Evolutionary conservation across 2,888 invertebrate species (phyloP), one percentile per base, ranked within the genome.

Genomic region (Dicyrtoma fusca): DNA sequence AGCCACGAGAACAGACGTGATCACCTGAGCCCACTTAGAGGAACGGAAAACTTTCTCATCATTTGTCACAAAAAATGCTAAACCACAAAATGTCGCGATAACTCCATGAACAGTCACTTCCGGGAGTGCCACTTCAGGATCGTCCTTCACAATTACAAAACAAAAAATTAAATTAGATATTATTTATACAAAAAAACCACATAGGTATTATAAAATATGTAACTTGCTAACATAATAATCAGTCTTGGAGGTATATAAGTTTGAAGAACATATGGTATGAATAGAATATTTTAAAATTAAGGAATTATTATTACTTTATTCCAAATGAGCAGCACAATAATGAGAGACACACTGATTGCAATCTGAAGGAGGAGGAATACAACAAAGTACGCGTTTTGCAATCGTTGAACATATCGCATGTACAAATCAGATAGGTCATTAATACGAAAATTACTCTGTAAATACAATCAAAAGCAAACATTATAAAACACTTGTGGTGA

Each of bases 341-440:
- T 86, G 82, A 92, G 91, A 1, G 86, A 83, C 3, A 88, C 84
- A 53, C 89, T 89, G 66, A 92, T 87, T 47, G 89, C 82, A 70
- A 89, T 85, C 81, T 91, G 88, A 63, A 92, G 85, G 23, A 90
- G 85, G 76, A 92, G 86, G 83, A 91, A 92, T 72, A 92, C 87
- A 75, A 90, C 89, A 76, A 92, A 88, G 79, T 92, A 90, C 66
- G 91, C 91, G 83, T 91, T 89, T 82, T 90, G 90, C 74, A 93
- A 85, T 81, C 92, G 89, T 80, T 90, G 89, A 78, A 90, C 91
- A 82, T 93, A 94, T 75, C 88, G 86, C 77, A 88, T 86, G 83
- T 91, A 93, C 51, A 92, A 86, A 65, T 88, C 88, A 83, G 92
- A 91, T 76, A 93, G 84, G 82, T 89, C 89, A 81, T 91, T 88